Conservation (phyloP, 2,888 invertebrate genomes). For the Anoncus sp. region DNA sequence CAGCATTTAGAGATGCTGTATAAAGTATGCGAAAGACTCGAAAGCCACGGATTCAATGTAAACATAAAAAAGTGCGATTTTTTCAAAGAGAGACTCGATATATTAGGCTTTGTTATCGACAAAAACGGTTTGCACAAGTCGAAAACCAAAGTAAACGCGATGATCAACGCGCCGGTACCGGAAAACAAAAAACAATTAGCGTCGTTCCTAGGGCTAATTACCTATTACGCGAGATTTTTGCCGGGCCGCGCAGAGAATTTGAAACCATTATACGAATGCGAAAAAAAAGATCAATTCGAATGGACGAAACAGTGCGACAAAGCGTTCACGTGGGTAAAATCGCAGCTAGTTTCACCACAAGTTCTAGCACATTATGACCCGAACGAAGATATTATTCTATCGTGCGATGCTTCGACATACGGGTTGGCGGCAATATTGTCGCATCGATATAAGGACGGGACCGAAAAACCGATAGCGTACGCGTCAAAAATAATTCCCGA, state of each 20-base stretch:
- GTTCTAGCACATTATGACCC: conserved; percentile 61
- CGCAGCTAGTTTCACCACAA: conserved; percentile 49
- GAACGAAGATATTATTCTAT: conserved; percentile 47
- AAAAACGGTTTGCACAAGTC: conserved; percentile 68
- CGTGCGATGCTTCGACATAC: conserved; percentile 61
- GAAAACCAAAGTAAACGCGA: conserved; percentile 59
- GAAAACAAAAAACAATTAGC: conserved; percentile 63
- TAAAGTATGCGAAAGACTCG: conserved; percentile 11
- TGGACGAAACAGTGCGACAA: conserved; percentile 71
- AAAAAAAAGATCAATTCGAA: conserved; percentile 62
- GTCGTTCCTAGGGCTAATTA: conserved; percentile 72
- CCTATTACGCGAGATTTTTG: conserved; percentile 77
- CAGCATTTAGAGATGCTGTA: conserved; percentile 11
- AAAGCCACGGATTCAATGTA: conserved; percentile 6
- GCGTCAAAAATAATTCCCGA: conserved; percentile 60
- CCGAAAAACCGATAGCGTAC: conserved; percentile 55
- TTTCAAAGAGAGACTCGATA: conserved; percentile 64
- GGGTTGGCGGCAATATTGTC: conserved; percentile 58
- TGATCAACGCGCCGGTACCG: conserved; percentile 66
- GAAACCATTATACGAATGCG: conserved; percentile 69
- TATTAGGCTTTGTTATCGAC: conserved; percentile 69
- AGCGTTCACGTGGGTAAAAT: conserved; percentile 71
- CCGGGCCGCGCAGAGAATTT: conserved; percentile 67
- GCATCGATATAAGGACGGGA: conserved; percentile 58
- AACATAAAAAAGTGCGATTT: conserved; percentile 69